phyloP scores from a whole-genome alignment of 2,888 invertebrate genomes.

The Melanotus villosus region DNA sequence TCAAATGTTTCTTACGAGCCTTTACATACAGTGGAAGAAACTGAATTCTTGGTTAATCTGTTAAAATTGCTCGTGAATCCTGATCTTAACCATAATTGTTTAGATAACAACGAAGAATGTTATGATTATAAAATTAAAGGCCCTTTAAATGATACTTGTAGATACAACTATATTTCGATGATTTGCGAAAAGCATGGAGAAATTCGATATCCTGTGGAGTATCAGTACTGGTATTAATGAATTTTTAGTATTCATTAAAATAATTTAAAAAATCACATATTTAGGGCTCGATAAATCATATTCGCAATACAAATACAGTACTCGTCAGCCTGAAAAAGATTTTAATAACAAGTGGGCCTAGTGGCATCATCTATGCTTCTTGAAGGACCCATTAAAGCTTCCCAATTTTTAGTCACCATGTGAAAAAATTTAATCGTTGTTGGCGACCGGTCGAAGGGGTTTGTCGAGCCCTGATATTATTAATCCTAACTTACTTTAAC shows the following conservation, averaged over 20 bases:
- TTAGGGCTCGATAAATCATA: too few relatives aligned
- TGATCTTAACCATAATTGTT: conserved; percentile 41
- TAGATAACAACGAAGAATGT: conserved; percentile 3
- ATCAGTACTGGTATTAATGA: conserved; percentile 45
- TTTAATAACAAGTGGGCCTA: too few relatives aligned
- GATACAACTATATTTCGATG: neutral
- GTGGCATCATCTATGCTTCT: too few relatives aligned
- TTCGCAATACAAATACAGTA: too few relatives aligned
- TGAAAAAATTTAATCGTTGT: too few relatives aligned
- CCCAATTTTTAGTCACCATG: too few relatives aligned
- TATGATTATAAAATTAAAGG: conserved; percentile 38
- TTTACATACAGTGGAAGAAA: conserved; percentile 32
- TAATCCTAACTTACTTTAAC: too few relatives aligned
- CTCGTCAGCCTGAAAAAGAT: too few relatives aligned
- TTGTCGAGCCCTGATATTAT: too few relatives aligned
- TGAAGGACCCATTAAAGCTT: too few relatives aligned
- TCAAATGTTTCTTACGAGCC: conserved; percentile 48
- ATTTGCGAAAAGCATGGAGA: conserved; percentile 10
- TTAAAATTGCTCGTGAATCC: conserved; percentile 46
- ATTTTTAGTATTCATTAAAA: neutral
- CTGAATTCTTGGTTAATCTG: conserved; percentile 44
- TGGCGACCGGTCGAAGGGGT: too few relatives aligned
- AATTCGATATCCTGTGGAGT: conserved; percentile 45
- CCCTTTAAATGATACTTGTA: conserved; percentile 13
- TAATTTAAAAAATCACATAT: too few relatives aligned